These are phyloP conservation scores for Porites lobata DNA, from an alignment of 92 coral and sea anemone genomes.

Conservation along the genomic window DNA sequence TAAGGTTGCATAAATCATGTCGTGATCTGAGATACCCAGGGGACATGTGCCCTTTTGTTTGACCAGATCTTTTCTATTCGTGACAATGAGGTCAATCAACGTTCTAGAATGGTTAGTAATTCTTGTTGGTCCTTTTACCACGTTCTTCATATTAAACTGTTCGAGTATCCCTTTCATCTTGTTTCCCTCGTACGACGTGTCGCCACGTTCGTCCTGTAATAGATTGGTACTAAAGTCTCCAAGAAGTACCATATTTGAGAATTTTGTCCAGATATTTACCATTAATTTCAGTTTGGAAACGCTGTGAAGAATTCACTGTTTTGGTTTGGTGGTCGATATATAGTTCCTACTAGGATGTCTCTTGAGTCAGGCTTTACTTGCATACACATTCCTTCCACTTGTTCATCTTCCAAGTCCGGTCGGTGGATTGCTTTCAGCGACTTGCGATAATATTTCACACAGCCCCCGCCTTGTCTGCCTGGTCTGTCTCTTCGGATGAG, in stretches of 20 bases:
- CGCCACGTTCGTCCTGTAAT: neutral
- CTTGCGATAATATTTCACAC: neutral
- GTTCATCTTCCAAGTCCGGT: constrained; percentile 15
- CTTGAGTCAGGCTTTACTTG: constrained; percentile 35
- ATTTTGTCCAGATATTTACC: constrained; percentile 24
- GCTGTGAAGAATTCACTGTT: neutral
- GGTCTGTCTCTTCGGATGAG: constrained; percentile 10
- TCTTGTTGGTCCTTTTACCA: too few relatives aligned
- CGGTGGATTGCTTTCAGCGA: constrained; percentile 14
- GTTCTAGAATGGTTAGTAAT: too few relatives aligned
- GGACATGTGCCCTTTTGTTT: too few relatives aligned
- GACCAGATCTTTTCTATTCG: too few relatives aligned
- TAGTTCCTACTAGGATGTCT: constrained; percentile 18
- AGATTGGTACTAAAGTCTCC: neutral
- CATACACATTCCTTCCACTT: constrained; percentile 27
- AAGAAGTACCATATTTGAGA: constrained; percentile 14
- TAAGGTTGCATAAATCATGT: too few relatives aligned
- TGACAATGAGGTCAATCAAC: too few relatives aligned
- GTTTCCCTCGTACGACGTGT: neutral
- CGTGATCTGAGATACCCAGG: too few relatives aligned
- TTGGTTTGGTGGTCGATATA: too few relatives aligned
- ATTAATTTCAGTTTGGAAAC: too few relatives aligned
- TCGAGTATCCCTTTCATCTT: neutral
- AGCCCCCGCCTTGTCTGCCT: constrained; percentile 25
- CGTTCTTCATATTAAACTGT: too few relatives aligned